phyloP scores from a whole-genome alignment of 2,797 vertebrate species.

The Sphenopsis melanotis region DNA sequence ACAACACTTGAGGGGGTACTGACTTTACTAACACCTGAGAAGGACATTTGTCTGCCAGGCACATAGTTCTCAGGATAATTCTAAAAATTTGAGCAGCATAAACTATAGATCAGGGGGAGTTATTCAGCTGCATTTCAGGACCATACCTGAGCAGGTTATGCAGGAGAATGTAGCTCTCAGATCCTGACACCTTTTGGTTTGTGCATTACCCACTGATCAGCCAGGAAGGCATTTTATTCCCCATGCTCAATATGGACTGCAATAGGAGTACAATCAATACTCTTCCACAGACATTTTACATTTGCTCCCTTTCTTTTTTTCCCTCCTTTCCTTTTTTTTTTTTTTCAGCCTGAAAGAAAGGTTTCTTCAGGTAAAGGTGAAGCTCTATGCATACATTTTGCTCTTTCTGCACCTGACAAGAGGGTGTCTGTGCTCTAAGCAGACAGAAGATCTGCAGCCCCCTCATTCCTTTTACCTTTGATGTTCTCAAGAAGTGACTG shows the following conservation, averaged over 20 bases:
- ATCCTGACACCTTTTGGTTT: not conserved
- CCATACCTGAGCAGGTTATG: not conserved
- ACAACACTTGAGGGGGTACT: not conserved
- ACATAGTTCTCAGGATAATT: not conserved
- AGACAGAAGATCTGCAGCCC: not conserved
- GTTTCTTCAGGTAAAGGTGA: not conserved
- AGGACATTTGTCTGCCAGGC: not conserved
- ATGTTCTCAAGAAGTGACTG: conserved; percentile 34
- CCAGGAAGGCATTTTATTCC: not conserved
- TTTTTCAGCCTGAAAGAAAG: not conserved
- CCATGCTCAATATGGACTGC: not conserved
- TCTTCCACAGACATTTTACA: not conserved
- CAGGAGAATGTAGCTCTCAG: not conserved
- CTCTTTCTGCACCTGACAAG: not conserved
- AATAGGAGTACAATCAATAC: not conserved
- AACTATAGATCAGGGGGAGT: not conserved
- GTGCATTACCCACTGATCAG: not conserved
- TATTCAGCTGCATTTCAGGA: not conserved
- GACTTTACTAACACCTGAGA: not conserved
- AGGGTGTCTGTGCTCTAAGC: not conserved
- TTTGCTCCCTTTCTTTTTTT: not conserved
- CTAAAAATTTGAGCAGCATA: not conserved
- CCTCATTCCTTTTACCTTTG: conserved; percentile 13
- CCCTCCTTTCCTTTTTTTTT: accelerated
- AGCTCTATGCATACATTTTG: not conserved